phyloP scores from a whole-genome alignment of 2,888 invertebrate genomes.

The Melieria picta region DNA sequence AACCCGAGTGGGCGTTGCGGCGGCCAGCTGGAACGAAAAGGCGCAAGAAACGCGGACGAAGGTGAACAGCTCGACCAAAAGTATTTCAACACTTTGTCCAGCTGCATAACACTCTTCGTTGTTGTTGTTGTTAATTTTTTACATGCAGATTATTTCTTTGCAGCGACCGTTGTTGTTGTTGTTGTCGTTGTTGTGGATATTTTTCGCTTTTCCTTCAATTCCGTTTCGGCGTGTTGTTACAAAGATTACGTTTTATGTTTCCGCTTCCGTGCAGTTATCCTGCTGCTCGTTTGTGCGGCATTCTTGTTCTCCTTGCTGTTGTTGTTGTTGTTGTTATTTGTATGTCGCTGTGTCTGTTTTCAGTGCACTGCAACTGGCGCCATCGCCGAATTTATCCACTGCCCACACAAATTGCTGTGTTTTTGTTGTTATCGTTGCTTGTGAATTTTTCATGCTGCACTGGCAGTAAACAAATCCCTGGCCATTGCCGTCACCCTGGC shows the following conservation, averaged over 20 bases:
- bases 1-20: no score
- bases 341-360: not conserved
- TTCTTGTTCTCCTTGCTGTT: constrained; percentile 7
- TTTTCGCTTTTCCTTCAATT: constrained; percentile 6
- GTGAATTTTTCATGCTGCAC: no score
- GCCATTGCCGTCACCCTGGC: no score
- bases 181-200: not conserved
- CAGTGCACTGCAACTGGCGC: no score
- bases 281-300: not conserved
- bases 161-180: not conserved
- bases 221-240: constrained; percentile 30
- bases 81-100: not conserved
- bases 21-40: no score
- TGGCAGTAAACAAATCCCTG: no score
- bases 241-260: constrained; percentile 55
- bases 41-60: no score
- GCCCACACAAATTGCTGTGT: no score
- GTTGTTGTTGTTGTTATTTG: constrained; percentile 17
- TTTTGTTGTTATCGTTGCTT: no score
- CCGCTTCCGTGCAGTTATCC: constrained; percentile 43
- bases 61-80: no score
- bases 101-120: not conserved
- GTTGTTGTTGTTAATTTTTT: not conserved
- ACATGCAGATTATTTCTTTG: not conserved
- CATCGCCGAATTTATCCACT: no score